Percentiles rank a stretch among this genome's conserved stretches.
Evolutionary conservation across 2,888 invertebrate genomes (phyloP).

Genomic region (Pollenia amentaria): DNA sequence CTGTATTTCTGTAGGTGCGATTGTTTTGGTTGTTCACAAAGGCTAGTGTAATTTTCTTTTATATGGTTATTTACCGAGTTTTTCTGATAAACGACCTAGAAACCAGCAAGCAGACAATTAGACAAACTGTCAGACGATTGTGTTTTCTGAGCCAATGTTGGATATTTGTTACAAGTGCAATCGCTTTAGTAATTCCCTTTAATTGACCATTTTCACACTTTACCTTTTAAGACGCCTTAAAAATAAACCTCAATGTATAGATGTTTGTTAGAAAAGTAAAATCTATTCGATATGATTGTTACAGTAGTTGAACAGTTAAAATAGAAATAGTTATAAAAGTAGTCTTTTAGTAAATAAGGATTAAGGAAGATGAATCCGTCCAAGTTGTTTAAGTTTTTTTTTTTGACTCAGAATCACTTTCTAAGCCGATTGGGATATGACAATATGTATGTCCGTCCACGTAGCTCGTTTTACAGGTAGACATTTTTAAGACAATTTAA

Average conservation of each 20-base stretch:
- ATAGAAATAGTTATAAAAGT: too few relatives aligned
- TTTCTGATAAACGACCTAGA: constrained; percentile 8
- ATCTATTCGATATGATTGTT: constrained; percentile 7
- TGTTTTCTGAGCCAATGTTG: constrained; percentile 12
- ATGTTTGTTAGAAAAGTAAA: constrained; percentile 3
- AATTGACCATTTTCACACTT: constrained; percentile 70
- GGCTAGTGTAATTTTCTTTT: constrained; percentile 33
- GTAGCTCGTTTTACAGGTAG: too few relatives aligned
- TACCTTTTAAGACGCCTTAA: constrained; percentile 34
- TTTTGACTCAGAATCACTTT: too few relatives aligned
- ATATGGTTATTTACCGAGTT: constrained; percentile 9
- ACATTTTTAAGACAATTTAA: too few relatives aligned
- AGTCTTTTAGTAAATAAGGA: too few relatives aligned
- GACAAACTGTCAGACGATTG: constrained; percentile 15
- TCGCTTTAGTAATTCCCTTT: constrained; percentile 56
- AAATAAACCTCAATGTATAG: constrained; percentile 5
- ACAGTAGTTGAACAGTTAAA: too few relatives aligned
- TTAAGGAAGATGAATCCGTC: too few relatives aligned
- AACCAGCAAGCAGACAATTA: constrained; percentile 4
- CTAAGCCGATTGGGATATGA: too few relatives aligned
- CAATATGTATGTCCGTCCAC: too few relatives aligned
- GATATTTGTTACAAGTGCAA: constrained; percentile 47
- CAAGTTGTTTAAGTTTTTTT: too few relatives aligned
- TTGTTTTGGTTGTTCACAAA: neutral
- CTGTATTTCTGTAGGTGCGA: neutral